Conservation (phyloP, 2,888 invertebrate species). For the Lepidocyrtinus sp. region DNA sequence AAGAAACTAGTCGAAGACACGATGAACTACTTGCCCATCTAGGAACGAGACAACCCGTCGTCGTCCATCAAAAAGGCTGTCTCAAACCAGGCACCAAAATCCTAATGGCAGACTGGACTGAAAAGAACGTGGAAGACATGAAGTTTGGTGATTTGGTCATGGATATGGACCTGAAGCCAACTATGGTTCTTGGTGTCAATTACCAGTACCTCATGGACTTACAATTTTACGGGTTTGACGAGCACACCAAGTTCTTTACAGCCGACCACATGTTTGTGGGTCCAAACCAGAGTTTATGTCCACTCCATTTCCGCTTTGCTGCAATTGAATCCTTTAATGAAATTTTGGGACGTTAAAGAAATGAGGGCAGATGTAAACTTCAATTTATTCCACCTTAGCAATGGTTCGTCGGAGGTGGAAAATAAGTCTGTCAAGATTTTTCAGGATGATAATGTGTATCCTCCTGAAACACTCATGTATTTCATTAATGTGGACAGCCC, state of each 20-base stretch:
- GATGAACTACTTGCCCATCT: too few relatives aligned
- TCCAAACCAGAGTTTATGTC: too few relatives aligned
- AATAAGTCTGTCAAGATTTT: not conserved
- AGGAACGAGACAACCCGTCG: not conserved
- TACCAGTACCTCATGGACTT: conserved; percentile 27
- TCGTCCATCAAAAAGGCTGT: conserved; percentile 20
- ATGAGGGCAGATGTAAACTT: not conserved
- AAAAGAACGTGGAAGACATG: conserved; percentile 44
- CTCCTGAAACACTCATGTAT: conserved; percentile 47
- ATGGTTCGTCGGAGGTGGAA: too few relatives aligned
- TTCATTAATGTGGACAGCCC: conserved; percentile 56
- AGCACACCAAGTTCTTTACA: conserved; percentile 43
- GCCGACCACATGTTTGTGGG: conserved; percentile 49
- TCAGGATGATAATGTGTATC: conserved; percentile 14
- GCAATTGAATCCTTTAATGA: conserved; percentile 47
- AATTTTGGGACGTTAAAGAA: too few relatives aligned
- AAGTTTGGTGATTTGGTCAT: conserved; percentile 54
- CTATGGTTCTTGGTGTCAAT: conserved; percentile 33
- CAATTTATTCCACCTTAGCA: not conserved
- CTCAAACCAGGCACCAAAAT: conserved; percentile 54
- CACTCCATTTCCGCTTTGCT: not conserved
- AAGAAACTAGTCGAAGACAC: too few relatives aligned
- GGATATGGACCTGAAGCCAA: conserved; percentile 45
- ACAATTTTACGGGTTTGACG: conserved; percentile 53
- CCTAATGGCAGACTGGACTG: conserved; percentile 25